Conservation (phyloP, 2,797 vertebrate genomes). For the Hippocampus kuda region DNA sequence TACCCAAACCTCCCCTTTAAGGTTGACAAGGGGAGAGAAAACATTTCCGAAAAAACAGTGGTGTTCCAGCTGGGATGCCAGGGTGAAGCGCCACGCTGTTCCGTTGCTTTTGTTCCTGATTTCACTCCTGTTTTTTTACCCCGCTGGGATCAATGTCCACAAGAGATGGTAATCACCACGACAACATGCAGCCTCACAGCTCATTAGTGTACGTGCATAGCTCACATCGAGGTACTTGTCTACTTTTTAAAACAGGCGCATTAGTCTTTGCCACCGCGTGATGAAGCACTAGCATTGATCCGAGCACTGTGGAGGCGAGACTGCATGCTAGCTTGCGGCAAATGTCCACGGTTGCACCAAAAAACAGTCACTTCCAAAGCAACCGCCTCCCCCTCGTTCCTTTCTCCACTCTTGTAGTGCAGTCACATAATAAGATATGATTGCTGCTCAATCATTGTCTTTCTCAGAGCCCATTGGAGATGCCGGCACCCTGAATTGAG, state of each 20-base stretch:
- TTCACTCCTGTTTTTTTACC: slow-evolving; percentile 27
- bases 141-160: slow-evolving; percentile 49
- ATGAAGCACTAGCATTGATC: slow-evolving; percentile 54
- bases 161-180: slow-evolving; percentile 54
- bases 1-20: neutral
- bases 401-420: slow-evolving; percentile 21
- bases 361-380: slow-evolving; percentile 11
- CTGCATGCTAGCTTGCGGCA: slow-evolving; percentile 23
- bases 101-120: slow-evolving; percentile 27
- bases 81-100: slow-evolving; percentile 25
- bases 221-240: slow-evolving; percentile 52
- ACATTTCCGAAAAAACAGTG: slow-evolving; percentile 29
- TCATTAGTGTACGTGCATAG: slow-evolving; percentile 60
- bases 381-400: neutral
- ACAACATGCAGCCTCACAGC: slow-evolving; percentile 55
- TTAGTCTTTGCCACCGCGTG: slow-evolving; percentile 49
- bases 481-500: slow-evolving; percentile 44
- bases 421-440: slow-evolving; percentile 56
- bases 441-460: slow-evolving; percentile 58
- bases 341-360: slow-evolving; percentile 21
- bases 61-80: slow-evolving; percentile 26
- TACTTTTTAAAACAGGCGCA: slow-evolving; percentile 44
- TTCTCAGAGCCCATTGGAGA: slow-evolving; percentile 45
- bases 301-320: slow-evolving; percentile 19
- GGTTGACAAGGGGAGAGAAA: slow-evolving; percentile 7